Percentiles rank a stretch among this genome's conserved stretches.
Evolutionary conservation across 2,113 vertebrate species (phyloP).

Genomic region (Opisthocomus hoazin): DNA sequence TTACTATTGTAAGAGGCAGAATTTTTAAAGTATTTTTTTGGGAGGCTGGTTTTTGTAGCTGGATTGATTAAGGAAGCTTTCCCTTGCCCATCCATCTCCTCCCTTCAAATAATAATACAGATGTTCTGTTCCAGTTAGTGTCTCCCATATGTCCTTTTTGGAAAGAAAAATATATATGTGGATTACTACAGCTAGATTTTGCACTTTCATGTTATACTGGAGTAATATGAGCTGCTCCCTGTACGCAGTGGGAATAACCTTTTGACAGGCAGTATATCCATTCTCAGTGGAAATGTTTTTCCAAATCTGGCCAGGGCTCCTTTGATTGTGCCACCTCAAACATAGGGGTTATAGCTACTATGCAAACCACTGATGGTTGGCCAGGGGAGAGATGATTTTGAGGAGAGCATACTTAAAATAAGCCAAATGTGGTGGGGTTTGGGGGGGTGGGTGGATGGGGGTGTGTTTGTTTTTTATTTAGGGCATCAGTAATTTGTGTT

Average conservation of each 20-base stretch:
- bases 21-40: conserved; percentile 26
- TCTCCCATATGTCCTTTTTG: conserved; percentile 77
- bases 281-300: conserved; percentile 95
- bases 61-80: conserved; percentile 63
- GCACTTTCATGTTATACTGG: conserved; percentile 85
- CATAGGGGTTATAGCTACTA: conserved; percentile 81
- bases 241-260: conserved; percentile 88
- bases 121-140: conserved; percentile 65
- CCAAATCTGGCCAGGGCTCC: conserved; percentile 83
- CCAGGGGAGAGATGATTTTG: conserved; percentile 51
- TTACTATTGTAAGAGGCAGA: conserved; percentile 39
- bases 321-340: conserved; percentile 86
- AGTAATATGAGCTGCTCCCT: conserved; percentile 85
- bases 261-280: conserved; percentile 89
- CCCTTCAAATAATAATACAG: conserved; percentile 64
- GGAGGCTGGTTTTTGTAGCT: background rate
- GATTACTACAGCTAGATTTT: conserved; percentile 75
- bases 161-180: conserved; percentile 85
- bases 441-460: too few relatives aligned
- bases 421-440: background rate
- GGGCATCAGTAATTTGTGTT: background rate
- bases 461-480: background rate
- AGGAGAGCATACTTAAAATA: conserved; percentile 24
- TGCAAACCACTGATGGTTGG: conserved; percentile 67
- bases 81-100: background rate